Base-by-base conservation (phyloP, 2,113 vertebrate genomes). In the Campylomormyrus numenius region DNA sequence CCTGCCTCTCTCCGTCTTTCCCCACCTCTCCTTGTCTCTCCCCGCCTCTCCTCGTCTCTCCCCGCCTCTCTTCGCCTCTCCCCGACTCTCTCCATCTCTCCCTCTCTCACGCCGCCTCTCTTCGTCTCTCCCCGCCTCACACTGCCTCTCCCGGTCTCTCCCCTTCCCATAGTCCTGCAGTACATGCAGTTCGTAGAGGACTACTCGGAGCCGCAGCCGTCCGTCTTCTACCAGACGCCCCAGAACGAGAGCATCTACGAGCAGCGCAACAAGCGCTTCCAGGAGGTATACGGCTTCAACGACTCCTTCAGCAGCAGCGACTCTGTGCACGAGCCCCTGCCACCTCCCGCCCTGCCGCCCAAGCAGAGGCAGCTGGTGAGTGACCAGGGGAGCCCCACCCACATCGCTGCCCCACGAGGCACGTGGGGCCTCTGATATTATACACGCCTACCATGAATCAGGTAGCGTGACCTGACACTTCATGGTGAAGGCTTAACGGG, bases 131-230 rank as follows among this genome's bases (percentile, higher is more conserved):
- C 58, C 6, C 1, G 5, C 58, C n/a, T 66, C 58, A 66, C 24
- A 0, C 58, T 5, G 1, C 11, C 11, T 27, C 7, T 62, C 56
- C 8, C 56, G 2, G 24, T n/a, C 84, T 21, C 45, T 19, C 19
- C 39, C 35, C 88, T 11, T 66, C 53, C 48, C 42, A 2, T 95
- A 99, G 98, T 99, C 95, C 95, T 96, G 94, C 97, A 98, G 13
- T 99, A 99, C 91, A 99, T 99, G 98, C 98, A 98, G 96, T 98
- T 99, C 90, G 97, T 99, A 9, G 98, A 99, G 91, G 98, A 99
- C 94, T 99, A 99, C 95, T 99, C 98, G 0, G 98, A 99, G 93
- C 98, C 98, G 0, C 98, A 99, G 96, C 98, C 98, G 0, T 98
- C 97, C 42, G 92, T 99, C 92, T 99, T 99, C 96, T 99, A 99